A percentile compares a stretch with the other conserved stretches of the same genome.
Evolutionary conservation across 2,113 vertebrate genomes (phyloP).

Genomic region (Micronycteris hirsuta): DNA sequence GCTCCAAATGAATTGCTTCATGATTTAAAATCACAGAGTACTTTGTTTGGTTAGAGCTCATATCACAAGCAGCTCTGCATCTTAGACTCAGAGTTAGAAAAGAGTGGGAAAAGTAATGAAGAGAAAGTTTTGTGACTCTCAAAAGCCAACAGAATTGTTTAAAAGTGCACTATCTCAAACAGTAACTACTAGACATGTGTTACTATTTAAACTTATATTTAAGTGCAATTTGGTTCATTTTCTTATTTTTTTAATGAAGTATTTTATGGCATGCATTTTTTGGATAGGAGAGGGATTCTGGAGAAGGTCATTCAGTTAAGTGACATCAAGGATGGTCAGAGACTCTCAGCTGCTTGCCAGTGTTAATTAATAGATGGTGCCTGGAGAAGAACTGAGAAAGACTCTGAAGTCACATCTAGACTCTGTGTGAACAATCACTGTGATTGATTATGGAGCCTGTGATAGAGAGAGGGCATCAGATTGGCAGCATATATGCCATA

Average conservation of each 20-base stretch:
- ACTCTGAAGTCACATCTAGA: not conserved
- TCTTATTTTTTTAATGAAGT: not conserved
- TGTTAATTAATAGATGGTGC: not conserved
- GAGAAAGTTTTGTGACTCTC: not conserved
- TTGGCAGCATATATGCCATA: not conserved
- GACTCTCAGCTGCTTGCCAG: not conserved
- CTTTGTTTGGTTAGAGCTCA: not conserved
- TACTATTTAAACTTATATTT: not conserved
- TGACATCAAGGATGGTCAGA: not conserved
- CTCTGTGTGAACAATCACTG: not conserved
- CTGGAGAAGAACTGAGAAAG: not conserved
- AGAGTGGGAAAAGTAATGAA: not conserved
- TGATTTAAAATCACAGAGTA: not conserved
- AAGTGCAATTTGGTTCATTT: not conserved
- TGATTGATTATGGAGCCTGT: slow-evolving; percentile 5
- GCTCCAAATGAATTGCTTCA: not conserved
- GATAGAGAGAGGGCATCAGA: not conserved
- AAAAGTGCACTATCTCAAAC: not conserved
- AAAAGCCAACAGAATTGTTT: not conserved
- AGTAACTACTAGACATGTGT: not conserved
- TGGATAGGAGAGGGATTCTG: not conserved
- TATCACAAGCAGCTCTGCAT: not conserved
- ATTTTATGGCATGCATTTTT: not conserved
- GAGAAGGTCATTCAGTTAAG: not conserved
- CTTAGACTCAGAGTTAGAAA: not conserved